phyloP scores from a whole-genome alignment of 2,113 vertebrate species.

The Maccullochella peelii region DNA sequence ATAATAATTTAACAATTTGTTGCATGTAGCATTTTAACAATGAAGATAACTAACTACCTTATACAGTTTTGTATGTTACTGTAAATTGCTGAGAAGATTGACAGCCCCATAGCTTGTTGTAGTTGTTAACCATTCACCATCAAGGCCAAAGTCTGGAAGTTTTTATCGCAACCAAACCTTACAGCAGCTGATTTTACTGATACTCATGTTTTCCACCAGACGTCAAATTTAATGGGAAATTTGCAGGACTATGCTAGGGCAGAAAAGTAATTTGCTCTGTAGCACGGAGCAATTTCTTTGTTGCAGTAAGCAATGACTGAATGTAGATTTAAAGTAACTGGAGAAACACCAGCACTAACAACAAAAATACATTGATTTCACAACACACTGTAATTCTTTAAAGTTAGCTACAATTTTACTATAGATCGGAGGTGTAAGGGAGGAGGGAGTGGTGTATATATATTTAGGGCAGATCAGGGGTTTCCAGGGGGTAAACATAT shows the following conservation, averaged over 20 bases:
- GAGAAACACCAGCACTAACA: conserved; percentile 2
- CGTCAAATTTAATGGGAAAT: conserved; percentile 34
- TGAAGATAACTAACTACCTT: background rate
- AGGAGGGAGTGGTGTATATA: conserved; percentile 12
- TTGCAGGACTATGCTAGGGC: conserved; percentile 29
- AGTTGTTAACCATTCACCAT: conserved; percentile 16
- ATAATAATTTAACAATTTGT: background rate
- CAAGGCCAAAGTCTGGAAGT: conserved; percentile 31
- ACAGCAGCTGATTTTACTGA: conserved; percentile 45
- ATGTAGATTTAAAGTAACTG: background rate
- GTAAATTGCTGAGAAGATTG: conserved; percentile 1
- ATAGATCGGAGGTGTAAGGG: background rate
- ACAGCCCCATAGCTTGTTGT: conserved; percentile 1
- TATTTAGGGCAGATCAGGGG: conserved; percentile 40
- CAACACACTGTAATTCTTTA: background rate
- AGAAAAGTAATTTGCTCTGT: conserved; percentile 4
- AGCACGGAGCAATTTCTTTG: background rate
- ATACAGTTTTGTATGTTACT: conserved; percentile 2
- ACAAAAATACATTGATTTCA: background rate
- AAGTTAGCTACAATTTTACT: background rate
- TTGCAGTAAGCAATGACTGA: background rate
- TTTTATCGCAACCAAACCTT: conserved; percentile 44
- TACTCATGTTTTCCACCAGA: conserved; percentile 49
- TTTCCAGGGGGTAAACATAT: conserved; percentile 68
- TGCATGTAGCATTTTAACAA: background rate